Conservation (phyloP, 2,888 invertebrate species). For the Cosmorhoe ocellata region DNA sequence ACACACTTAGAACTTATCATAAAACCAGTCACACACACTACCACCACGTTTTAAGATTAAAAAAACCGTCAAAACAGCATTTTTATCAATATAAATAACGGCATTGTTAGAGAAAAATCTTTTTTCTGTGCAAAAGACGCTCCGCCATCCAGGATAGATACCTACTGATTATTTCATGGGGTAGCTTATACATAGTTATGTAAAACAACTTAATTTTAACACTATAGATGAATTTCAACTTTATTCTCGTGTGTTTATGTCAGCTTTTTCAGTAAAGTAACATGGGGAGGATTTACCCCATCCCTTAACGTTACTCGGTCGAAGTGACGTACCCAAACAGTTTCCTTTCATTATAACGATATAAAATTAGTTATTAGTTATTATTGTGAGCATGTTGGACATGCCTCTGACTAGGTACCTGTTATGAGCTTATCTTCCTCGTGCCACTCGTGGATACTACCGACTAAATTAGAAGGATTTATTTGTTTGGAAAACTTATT, state of each 20-base stretch:
- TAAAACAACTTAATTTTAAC: conserved; percentile 56
- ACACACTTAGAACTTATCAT: conserved; percentile 12
- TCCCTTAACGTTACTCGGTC: conserved; percentile 46
- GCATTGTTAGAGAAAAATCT: conserved; percentile 25
- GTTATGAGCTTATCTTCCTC: too few relatives aligned
- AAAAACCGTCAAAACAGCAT: conserved; percentile 12
- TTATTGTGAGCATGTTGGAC: too few relatives aligned
- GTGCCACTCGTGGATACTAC: too few relatives aligned
- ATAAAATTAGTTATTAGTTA: not conserved
- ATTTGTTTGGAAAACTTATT: too few relatives aligned
- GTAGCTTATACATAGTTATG: conserved; percentile 52
- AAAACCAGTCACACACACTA: conserved; percentile 1
- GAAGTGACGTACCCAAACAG: conserved; percentile 17
- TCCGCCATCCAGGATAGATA: conserved; percentile 36
- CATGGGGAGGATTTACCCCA: conserved; percentile 41
- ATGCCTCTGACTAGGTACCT: too few relatives aligned
- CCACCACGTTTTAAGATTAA: conserved; percentile 1
- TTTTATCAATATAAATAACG: conserved; percentile 26
- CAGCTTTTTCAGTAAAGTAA: conserved; percentile 30
- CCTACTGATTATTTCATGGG: conserved; percentile 72
- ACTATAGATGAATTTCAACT: conserved; percentile 31
- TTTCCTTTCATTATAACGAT: not conserved
- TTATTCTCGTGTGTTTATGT: conserved; percentile 18
- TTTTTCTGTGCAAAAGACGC: conserved; percentile 25
- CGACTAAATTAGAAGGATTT: too few relatives aligned